phyloP scores from a whole-genome alignment of 2,113 vertebrate genomes.

The Nicator chloris region DNA sequence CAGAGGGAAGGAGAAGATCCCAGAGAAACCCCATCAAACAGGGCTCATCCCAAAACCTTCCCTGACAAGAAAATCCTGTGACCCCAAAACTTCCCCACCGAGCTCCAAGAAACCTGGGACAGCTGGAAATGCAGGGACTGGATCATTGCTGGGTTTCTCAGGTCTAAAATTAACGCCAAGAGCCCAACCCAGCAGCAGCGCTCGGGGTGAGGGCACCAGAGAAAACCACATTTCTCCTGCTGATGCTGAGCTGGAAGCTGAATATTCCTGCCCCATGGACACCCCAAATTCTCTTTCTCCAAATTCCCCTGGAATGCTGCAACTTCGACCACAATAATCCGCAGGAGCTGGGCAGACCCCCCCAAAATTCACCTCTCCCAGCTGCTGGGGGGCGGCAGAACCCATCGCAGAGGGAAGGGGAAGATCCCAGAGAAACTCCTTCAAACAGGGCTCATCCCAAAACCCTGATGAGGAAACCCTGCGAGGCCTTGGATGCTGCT shows the following conservation, averaged over 20 bases:
- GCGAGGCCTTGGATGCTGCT: neutral
- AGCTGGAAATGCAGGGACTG: neutral
- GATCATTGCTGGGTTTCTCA: neutral
- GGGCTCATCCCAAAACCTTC: neutral
- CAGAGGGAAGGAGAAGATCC: neutral
- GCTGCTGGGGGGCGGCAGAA: too few species aligned
- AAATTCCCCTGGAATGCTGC: too few species aligned
- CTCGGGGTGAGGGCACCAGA: too few species aligned
- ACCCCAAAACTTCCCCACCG: neutral
- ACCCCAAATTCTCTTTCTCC: too few species aligned
- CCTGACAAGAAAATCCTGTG: too few species aligned
- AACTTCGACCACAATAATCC: too few species aligned
- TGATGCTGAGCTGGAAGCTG: too few species aligned
- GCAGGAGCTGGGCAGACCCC: neutral
- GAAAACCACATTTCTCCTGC: too few species aligned
- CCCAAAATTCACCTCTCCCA: neutral
- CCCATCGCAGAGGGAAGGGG: neutral
- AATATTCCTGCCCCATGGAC: too few species aligned
- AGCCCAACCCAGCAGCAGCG: too few species aligned
- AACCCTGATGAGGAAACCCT: neutral
- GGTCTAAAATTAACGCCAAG: neutral
- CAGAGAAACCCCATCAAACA: neutral
- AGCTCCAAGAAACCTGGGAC: neutral
- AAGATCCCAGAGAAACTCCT: neutral
- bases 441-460: neutral